phyloP scores from a whole-genome alignment of 2,113 vertebrate species.

The Takifugu bimaculatus region DNA sequence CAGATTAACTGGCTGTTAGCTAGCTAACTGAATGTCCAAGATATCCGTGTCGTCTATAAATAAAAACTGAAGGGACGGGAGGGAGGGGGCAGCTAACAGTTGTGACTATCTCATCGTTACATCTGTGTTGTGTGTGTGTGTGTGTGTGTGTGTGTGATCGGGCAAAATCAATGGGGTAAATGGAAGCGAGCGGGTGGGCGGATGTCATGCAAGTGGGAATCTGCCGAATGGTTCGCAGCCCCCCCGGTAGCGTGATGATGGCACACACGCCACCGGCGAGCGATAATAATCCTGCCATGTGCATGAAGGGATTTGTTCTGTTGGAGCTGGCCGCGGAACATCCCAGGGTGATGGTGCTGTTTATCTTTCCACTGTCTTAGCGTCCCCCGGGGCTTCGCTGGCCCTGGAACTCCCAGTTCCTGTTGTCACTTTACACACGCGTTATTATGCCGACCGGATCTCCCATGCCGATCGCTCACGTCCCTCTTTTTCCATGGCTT shows the following conservation, averaged over 20 bases:
- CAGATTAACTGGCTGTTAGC: constrained; percentile 58
- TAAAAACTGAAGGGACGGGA: constrained; percentile 22
- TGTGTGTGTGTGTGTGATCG: constrained; percentile 31
- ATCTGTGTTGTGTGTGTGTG: background rate
- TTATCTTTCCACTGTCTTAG: constrained; percentile 68
- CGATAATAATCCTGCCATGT: constrained; percentile 60
- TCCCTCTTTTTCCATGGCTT: no score
- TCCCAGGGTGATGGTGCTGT: constrained; percentile 61
- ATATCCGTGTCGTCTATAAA: constrained; percentile 51
- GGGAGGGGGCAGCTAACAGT: constrained; percentile 36
- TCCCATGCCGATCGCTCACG: no score
- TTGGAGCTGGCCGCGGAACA: constrained; percentile 50
- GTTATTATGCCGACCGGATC: background rate
- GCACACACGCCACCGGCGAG: constrained; percentile 35
- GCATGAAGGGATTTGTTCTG: constrained; percentile 70
- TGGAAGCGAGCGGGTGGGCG: constrained; percentile 37
- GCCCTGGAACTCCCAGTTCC: constrained; percentile 58
- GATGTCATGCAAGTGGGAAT: constrained; percentile 31
- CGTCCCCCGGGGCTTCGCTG: constrained; percentile 53
- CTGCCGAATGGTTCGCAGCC: constrained; percentile 17
- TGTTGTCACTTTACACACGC: constrained; percentile 32
- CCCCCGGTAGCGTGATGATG: constrained; percentile 40
- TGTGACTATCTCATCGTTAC: constrained; percentile 30
- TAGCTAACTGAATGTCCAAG: constrained; percentile 40
- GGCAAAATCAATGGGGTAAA: constrained; percentile 47